Percentiles rank a stretch among this genome's conserved stretches.
phyloP scores from a whole-genome alignment of 1,140 invertebrate genomes.

The Drosophila burlai region DNA sequence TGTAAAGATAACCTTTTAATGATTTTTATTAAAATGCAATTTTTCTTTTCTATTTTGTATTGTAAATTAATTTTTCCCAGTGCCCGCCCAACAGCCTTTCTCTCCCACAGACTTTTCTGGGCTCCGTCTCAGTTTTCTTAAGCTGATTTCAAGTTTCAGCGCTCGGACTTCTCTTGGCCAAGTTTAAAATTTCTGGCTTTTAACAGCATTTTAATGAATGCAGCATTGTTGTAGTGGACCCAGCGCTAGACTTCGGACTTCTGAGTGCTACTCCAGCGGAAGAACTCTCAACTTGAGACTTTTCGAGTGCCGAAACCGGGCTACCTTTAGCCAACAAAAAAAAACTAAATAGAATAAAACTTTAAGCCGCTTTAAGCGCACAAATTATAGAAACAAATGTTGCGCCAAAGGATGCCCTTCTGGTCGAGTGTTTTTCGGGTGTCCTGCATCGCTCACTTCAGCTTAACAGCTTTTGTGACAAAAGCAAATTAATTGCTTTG shows the following conservation, averaged over 20 bases:
- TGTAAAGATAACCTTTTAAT: not conserved
- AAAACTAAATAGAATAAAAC: not conserved
- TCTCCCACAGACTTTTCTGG: conserved; percentile 22
- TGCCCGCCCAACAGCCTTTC: conserved; percentile 61
- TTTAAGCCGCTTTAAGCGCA: conserved; percentile 61
- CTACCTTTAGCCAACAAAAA: conserved; percentile 1
- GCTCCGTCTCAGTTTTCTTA: conserved; percentile 61
- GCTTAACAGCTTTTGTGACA: conserved; percentile 79
- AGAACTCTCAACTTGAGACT: conserved; percentile 56
- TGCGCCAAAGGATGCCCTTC: conserved; percentile 49
- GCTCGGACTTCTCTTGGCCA: conserved; percentile 26
- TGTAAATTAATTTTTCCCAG: not conserved
- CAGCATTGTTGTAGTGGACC: conserved; percentile 60
- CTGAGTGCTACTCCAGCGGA: conserved; percentile 34
- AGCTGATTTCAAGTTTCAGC: conserved; percentile 73
- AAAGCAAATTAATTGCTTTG: conserved; percentile 81
- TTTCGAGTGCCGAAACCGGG: conserved; percentile 19
- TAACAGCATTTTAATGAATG: conserved; percentile 67
- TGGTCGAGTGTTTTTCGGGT: conserved; percentile 41
- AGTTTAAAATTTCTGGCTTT: conserved; percentile 51
- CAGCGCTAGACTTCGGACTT: conserved; percentile 36
- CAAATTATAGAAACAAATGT: conserved; percentile 72
- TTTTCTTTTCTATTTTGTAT: not conserved
- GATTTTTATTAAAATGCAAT: not conserved
- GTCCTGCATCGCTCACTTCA: conserved; percentile 14